phyloP scores from a whole-genome alignment of 2,797 vertebrate species.

The Pachyuromys duprasi region DNA sequence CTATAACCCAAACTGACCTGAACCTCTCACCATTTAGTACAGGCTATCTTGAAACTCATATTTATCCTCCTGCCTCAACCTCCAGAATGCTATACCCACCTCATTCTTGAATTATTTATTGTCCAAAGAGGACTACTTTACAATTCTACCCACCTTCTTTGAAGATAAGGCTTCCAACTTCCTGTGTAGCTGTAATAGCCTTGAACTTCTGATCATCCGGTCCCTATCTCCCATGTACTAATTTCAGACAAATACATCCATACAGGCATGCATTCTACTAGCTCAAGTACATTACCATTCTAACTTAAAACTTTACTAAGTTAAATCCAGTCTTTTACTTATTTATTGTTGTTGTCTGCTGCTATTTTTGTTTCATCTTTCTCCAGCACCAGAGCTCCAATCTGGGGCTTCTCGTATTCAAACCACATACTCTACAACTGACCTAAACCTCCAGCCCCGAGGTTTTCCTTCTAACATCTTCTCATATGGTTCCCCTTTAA shows the following conservation, averaged over 20 bases:
- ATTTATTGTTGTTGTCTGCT: not conserved
- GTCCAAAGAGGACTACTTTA: not conserved
- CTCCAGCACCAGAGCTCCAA: not conserved
- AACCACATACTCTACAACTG: not conserved
- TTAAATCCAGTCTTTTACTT: not conserved
- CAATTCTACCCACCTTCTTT: not conserved
- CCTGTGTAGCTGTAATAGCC: not conserved
- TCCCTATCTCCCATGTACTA: not conserved
- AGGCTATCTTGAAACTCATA: not conserved
- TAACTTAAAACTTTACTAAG: not conserved
- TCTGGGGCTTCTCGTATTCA: not conserved
- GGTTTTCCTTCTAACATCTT: conserved; percentile 37
- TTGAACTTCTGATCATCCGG: not conserved
- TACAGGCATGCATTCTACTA: not conserved
- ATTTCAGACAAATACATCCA: not conserved
- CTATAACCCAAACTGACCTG: not conserved
- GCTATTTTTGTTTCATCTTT: not conserved
- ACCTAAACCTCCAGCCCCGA: not conserved
- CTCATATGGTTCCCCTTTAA: conserved; percentile 22
- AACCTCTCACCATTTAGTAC: not conserved
- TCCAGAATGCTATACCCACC: not conserved
- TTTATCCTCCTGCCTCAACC: not conserved
- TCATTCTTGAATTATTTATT: conserved; percentile 7
- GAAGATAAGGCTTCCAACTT: not conserved
- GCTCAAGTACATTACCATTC: not conserved